Percentiles rank a stretch among this genome's conserved stretches.
These are phyloP conservation scores for Phrynocephalus guinanensis DNA, from an alignment of 2,797 vertebrate genomes.

Conservation along the genomic window DNA sequence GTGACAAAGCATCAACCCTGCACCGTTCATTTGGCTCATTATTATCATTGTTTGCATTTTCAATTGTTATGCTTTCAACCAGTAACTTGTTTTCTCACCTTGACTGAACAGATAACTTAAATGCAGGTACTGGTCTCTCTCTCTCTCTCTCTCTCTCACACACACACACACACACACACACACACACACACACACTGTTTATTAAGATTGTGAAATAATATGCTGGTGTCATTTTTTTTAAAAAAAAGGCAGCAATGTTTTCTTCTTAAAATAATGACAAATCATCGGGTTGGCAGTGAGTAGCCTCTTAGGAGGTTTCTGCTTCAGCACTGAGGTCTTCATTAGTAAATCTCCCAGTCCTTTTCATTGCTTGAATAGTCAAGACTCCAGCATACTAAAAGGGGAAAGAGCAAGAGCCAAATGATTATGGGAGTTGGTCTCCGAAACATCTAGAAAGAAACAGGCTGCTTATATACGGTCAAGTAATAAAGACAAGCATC, in stretches of 20 bases:
- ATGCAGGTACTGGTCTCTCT: not conserved
- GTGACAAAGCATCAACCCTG: constrained; percentile 38
- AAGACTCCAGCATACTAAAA: not conserved
- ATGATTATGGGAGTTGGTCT: not conserved
- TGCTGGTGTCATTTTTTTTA: not conserved
- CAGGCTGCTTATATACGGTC: not conserved
- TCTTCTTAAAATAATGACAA: not conserved
- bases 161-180: not conserved
- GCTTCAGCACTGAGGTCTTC: not conserved
- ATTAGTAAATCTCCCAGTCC: not conserved
- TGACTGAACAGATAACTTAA: constrained; percentile 13
- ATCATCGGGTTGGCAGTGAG: not conserved
- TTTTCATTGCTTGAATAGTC: not conserved
- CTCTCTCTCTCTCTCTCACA: too few species aligned
- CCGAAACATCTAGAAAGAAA: not conserved
- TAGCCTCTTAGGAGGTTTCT: not conserved
- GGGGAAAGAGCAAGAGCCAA: not conserved
- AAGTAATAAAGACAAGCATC: not conserved
- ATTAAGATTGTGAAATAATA: not conserved
- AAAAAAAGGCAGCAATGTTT: constrained; percentile 1
- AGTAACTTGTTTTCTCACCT: constrained; percentile 41
- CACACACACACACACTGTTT: not conserved
- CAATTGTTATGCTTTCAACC: constrained; percentile 2
- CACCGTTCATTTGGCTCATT: constrained; percentile 38
- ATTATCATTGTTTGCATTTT: constrained; percentile 35